Base-by-base conservation (phyloP, 2,113 vertebrate species). In the Prinia subflava region DNA sequence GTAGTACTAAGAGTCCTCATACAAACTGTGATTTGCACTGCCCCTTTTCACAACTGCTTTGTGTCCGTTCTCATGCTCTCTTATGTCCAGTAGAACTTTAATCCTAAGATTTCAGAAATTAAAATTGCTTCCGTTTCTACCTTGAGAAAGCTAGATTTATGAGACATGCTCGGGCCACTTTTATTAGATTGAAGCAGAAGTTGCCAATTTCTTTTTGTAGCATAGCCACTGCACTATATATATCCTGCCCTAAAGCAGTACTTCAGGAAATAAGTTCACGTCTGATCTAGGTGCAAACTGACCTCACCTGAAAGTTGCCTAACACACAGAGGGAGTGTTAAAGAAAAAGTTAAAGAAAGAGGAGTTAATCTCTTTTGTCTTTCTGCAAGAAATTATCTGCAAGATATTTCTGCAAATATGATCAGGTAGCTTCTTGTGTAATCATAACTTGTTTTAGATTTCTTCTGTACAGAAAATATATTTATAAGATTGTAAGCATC, bases 141-240 rank as follows among this genome's bases (percentile, higher is more conserved):
- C 25, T 35, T 78, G 52, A 30, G 60, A 71, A 74, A 93, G 5
- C 42, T 75, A 82, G 30, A 82, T 93, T 85, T 92, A 75, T 78
- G 73, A 59, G 33, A 35, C 15, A 11, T 57, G 37, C n/a, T 95
- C 9, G 9, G 25, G 24, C 63, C 65, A 47, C 39, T 82, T 87
- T 92, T 89, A 87, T 71, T 92, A 92, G 52, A 78, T 35, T 85
- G 82, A 92, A 87, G 60, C n/a, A 67, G 39, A 62, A 90, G 57
- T 76, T 85, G 44, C 39, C 78, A 30, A 3, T 91, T 90, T 55
- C 20, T 75, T 79, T 82, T 55, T 67, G 42, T 90, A 60, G 47
- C 16, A 3, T 53, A 39, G 33, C n/a, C 47, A 67, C n/a, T 53
- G 60, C 37, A 10, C 50, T 76, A 25, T 62, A 62, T 69, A 55